A percentile compares a stretch with the other conserved stretches of the same genome.
phyloP scores from a whole-genome alignment of 2,797 vertebrate species.

The Limosa lapponica region DNA sequence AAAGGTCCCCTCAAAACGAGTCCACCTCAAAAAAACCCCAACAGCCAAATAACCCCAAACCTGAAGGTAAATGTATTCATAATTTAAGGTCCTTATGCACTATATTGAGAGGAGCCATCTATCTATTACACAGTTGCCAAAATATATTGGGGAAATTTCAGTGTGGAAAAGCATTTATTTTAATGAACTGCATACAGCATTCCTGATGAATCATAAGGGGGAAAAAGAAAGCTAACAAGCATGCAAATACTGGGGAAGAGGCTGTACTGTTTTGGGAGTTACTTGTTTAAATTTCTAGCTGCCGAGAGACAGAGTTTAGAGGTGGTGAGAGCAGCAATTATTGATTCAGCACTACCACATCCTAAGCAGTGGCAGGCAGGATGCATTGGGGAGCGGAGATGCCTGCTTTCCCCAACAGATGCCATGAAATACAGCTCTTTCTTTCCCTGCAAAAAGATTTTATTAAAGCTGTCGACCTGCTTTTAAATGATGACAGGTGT shows the following conservation, averaged over 20 bases:
- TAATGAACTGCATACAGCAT: neutral
- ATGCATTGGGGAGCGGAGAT: neutral
- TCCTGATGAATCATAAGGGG: neutral
- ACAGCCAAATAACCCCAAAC: neutral
- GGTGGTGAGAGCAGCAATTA: neutral
- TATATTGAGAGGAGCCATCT: neutral
- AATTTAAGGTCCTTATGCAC: neutral
- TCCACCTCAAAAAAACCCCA: neutral
- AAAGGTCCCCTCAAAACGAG: neutral
- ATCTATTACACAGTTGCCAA: neutral
- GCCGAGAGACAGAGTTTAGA: neutral
- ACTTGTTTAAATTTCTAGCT: neutral
- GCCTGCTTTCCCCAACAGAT: neutral
- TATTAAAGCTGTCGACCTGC: constrained; percentile 57
- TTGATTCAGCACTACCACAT: neutral
- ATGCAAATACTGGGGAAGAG: neutral
- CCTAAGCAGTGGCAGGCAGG: neutral
- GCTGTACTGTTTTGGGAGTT: neutral
- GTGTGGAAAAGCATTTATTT: neutral
- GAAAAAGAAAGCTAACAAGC: neutral
- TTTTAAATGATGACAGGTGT: constrained; percentile 16
- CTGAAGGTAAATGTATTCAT: neutral
- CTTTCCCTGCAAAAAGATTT: constrained; percentile 30
- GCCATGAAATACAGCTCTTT: neutral
- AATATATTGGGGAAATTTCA: neutral